phyloP scores from a whole-genome alignment of 1,140 invertebrate genomes.

The Idris sp. region DNA sequence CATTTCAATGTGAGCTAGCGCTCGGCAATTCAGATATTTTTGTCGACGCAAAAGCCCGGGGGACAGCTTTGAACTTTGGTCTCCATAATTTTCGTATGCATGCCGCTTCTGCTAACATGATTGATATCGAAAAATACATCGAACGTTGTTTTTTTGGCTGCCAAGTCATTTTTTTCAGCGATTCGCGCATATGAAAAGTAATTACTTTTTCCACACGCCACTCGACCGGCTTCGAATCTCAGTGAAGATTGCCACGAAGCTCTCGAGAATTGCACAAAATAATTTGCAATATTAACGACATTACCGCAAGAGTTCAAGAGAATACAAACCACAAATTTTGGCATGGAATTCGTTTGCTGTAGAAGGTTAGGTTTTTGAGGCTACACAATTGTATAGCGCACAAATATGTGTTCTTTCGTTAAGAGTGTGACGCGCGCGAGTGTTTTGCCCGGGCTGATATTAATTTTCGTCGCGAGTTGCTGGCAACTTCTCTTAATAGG shows the following conservation, averaged over 20 bases:
- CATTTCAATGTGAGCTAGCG: conserved; percentile 62
- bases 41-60: conserved; percentile 61
- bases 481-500: conserved; percentile 51
- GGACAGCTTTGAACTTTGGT: conserved; percentile 70
- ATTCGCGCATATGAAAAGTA: conserved; percentile 38
- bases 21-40: conserved; percentile 68
- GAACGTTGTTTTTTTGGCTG: conserved; percentile 42
- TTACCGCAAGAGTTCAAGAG: conserved; percentile 13
- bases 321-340: conserved; percentile 9
- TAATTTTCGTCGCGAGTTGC: conserved; percentile 67
- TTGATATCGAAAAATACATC: conserved; percentile 61
- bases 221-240: conserved; percentile 15
- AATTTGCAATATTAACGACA: conserved; percentile 31
- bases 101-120: conserved; percentile 45
- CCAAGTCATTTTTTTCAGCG: conserved; percentile 40
- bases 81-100: conserved; percentile 68
- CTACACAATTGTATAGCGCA: conserved; percentile 16
- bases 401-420: conserved; percentile 54
- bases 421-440: no score
- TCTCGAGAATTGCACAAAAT: not conserved
- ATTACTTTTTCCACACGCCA: conserved; percentile 35
- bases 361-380: conserved; percentile 15
- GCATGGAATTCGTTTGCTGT: conserved; percentile 9
- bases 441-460: conserved; percentile 62
- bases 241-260: conserved; percentile 10